Percentiles rank a stretch among this genome's conserved stretches.
Conservation (phyloP, 1,140 invertebrate species). For the Arion vulgaris region DNA sequence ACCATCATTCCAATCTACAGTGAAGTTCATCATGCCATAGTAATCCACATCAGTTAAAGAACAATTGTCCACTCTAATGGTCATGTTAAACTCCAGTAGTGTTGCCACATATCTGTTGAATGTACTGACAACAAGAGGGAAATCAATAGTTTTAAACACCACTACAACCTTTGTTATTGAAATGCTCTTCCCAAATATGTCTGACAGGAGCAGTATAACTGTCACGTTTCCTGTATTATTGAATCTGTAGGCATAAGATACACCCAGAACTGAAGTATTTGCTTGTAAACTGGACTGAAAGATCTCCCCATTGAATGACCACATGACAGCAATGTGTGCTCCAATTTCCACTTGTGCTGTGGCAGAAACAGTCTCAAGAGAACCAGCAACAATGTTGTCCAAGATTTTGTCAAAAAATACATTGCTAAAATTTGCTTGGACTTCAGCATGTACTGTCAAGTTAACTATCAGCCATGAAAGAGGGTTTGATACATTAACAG, state of each 20-base stretch:
- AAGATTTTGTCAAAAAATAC: neutral
- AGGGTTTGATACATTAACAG: conserved; percentile 37
- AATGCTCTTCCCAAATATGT: conserved; percentile 35
- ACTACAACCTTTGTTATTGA: neutral
- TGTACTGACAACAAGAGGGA: neutral
- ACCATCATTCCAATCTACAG: conserved; percentile 6
- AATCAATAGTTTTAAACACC: conserved; percentile 23
- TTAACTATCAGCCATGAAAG: conserved; percentile 22
- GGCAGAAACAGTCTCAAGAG: neutral
- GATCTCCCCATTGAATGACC: conserved; percentile 41
- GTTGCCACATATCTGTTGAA: neutral
- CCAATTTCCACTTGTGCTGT: neutral
- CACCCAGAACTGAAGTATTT: neutral
- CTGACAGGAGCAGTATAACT: conserved; percentile 15
- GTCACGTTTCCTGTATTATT: conserved; percentile 37
- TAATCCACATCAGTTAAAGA: neutral
- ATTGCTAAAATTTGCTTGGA: conserved; percentile 23
- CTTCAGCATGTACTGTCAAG: conserved; percentile 32
- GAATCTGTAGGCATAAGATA: conserved; percentile 23
- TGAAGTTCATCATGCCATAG: conserved; percentile 35
- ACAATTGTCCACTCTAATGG: conserved; percentile 12
- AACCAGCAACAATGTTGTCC: neutral
- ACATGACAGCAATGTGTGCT: conserved; percentile 41
- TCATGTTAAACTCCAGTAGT: neutral
- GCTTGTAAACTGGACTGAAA: neutral